These are phyloP conservation scores for Pyrocephalus nanus DNA, from an alignment of 2,797 vertebrate genomes.

Conservation along the genomic window DNA sequence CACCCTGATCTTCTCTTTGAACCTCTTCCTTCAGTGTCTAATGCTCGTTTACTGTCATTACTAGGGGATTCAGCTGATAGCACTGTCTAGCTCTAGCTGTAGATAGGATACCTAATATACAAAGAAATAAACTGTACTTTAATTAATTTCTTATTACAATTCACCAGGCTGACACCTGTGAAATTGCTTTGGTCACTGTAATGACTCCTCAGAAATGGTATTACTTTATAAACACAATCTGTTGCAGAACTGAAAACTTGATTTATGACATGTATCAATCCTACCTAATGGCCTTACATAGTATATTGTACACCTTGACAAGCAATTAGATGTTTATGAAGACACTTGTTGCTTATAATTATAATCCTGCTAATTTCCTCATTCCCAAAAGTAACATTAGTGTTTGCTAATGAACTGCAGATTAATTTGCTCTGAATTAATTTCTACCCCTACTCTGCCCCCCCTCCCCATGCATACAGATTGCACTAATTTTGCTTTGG, in stretches of 20 bases:
- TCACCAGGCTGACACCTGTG: neutral
- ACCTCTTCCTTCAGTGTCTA: neutral
- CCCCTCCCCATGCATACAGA: neutral
- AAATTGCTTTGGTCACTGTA: constrained; percentile 23
- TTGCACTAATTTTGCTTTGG: constrained; percentile 50
- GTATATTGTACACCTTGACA: constrained; percentile 36
- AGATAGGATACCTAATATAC: neutral
- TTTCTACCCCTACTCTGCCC: neutral
- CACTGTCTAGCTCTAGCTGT: neutral
- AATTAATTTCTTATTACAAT: neutral
- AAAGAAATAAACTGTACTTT: neutral
- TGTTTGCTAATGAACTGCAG: constrained; percentile 57
- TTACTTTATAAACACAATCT: neutral
- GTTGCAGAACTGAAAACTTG: constrained; percentile 29
- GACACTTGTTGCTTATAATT: constrained; percentile 71
- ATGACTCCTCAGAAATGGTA: neutral
- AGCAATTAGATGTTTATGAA: constrained; percentile 67
- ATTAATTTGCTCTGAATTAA: constrained; percentile 68
- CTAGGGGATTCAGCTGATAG: neutral
- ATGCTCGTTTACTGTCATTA: neutral
- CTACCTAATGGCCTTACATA: neutral
- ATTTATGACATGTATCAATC: neutral
- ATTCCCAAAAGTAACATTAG: constrained; percentile 62
- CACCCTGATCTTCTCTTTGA: neutral
- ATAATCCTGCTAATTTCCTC: constrained; percentile 65